Percentiles rank a stretch among this genome's conserved stretches.
Evolutionary conservation across 64 coral and sea anemone species (phyloP).

Genomic region (Catalaphyllia jardinei): DNA sequence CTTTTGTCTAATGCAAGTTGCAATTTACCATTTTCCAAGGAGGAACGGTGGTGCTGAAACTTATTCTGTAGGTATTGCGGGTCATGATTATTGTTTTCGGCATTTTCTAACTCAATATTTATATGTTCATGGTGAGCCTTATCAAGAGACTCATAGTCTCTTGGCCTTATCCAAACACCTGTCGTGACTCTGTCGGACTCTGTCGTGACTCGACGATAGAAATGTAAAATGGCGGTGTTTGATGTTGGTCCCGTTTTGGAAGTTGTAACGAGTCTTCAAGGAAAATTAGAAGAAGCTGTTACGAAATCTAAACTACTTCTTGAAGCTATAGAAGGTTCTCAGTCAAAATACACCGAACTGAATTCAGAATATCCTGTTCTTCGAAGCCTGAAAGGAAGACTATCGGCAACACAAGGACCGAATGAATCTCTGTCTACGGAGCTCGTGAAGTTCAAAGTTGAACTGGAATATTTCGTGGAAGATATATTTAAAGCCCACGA

Average conservation of each 20-base stretch:
- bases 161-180: too few relatives aligned
- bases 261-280: constrained; percentile 46
- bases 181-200: too few relatives aligned
- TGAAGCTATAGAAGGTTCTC: constrained; percentile 42
- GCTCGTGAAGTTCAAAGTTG: constrained; percentile 58
- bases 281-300: constrained; percentile 62
- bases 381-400: constrained; percentile 1
- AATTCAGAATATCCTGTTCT: constrained; percentile 11
- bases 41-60: too few relatives aligned
- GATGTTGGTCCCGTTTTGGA: constrained; percentile 59
- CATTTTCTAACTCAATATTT: too few relatives aligned
- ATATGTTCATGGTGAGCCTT: too few relatives aligned
- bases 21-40: too few relatives aligned
- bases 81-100: too few relatives aligned
- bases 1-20: too few relatives aligned
- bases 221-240: constrained; percentile 69
- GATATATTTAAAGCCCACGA: constrained; percentile 35
- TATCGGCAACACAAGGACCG: constrained; percentile 29
- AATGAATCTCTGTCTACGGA: constrained; percentile 52
- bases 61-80: too few relatives aligned
- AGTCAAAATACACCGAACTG: constrained; percentile 16
- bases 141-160: too few relatives aligned
- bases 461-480: constrained; percentile 43
- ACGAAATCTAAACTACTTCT: constrained; percentile 45
- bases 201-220: too few relatives aligned